phyloP scores from a whole-genome alignment of 2,797 vertebrate genomes.

The Distichodus sexfasciatus region DNA sequence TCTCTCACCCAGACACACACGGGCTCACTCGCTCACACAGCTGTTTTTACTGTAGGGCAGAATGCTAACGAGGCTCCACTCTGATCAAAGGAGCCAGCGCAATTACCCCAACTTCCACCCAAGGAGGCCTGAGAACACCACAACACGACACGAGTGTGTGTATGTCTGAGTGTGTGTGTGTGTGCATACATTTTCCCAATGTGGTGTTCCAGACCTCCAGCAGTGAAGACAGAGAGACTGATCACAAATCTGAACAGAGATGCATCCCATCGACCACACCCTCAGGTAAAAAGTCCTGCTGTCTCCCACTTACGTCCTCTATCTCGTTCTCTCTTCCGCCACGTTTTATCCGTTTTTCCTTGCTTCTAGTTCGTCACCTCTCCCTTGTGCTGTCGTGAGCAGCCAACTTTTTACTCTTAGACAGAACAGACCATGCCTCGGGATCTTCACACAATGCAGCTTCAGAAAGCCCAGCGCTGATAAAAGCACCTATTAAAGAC shows the following conservation, averaged over 20 bases:
- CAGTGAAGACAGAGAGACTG: conserved; percentile 45
- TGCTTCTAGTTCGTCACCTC: conserved; percentile 54
- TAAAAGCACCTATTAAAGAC: conserved; percentile 78
- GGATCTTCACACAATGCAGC: conserved; percentile 62
- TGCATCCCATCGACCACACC: conserved; percentile 59
- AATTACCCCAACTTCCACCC: conserved; percentile 66
- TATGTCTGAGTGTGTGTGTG: conserved; percentile 5
- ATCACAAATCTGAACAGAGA: conserved; percentile 61
- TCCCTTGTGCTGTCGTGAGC: conserved; percentile 52
- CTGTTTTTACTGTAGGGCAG: conserved; percentile 71
- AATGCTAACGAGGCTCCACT: conserved; percentile 75
- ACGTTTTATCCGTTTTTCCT: conserved; percentile 46
- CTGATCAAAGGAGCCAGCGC: conserved; percentile 76
- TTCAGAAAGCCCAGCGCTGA: conserved; percentile 68
- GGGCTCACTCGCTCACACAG: conserved; percentile 56
- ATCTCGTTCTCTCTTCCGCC: conserved; percentile 1
- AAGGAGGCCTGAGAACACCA: conserved; percentile 32
- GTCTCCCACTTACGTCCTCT: conserved; percentile 4
- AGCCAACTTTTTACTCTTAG: conserved; percentile 47
- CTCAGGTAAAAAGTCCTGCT: conserved; percentile 65
- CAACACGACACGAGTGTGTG: conserved; percentile 4
- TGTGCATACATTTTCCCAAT: conserved; percentile 40
- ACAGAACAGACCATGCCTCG: conserved; percentile 70
- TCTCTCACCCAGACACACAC: neutral
- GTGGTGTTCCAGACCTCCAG: conserved; percentile 71